Conservation (phyloP, 2,113 vertebrate species). For the Cranoglanis bouderius region DNA sequence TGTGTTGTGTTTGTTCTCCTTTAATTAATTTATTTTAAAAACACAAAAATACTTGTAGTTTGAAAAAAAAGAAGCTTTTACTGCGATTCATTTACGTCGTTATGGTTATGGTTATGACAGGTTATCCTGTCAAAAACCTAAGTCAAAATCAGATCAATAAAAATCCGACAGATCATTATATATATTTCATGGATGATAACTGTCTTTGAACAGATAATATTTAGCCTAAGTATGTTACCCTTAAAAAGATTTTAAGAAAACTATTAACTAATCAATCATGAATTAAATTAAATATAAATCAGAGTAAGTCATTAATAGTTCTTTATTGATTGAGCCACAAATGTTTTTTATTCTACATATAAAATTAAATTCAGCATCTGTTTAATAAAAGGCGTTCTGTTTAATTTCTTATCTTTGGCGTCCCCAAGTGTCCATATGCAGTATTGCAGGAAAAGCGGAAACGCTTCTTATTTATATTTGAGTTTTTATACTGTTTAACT, state of each 20-base stretch:
- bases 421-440: slow-evolving; percentile 23
- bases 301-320: not conserved
- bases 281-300: not conserved
- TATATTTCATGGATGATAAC: not conserved
- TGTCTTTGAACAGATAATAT: not conserved
- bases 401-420: slow-evolving; percentile 27
- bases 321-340: not conserved
- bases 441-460: not conserved
- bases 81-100: not conserved
- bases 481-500: not conserved
- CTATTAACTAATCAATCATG: not conserved
- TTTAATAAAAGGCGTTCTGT: slow-evolving; percentile 81
- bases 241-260: not conserved
- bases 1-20: not conserved
- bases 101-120: not conserved
- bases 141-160: not conserved
- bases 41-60: not conserved
- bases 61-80: not conserved
- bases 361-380: slow-evolving; percentile 45
- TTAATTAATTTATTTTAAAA: not conserved
- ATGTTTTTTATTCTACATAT: not conserved
- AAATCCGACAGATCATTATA: not conserved
- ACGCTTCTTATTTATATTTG: not conserved
- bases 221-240: not conserved
- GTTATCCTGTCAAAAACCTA: not conserved